Percentiles rank a stretch among this genome's conserved stretches.
Evolutionary conservation across 2,113 vertebrate species (phyloP).

Genomic region (Etheostoma spectabile): DNA sequence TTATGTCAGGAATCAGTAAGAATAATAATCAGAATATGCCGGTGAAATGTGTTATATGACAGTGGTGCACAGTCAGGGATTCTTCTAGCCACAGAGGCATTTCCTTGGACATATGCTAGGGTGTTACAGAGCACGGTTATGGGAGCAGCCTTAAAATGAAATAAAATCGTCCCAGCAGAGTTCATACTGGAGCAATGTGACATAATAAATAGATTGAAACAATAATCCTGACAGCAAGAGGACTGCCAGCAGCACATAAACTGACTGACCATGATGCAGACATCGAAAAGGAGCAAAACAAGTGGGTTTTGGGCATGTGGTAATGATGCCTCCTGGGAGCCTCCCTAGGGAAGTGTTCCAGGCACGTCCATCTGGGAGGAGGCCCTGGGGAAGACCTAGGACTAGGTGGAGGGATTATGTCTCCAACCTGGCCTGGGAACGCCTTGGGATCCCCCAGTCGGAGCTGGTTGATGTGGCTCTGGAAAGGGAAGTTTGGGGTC

Average conservation of each 20-base stretch:
- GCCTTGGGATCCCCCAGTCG: too few relatives aligned
- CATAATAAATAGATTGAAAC: slow-evolving; percentile 13
- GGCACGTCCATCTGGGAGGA: too few relatives aligned
- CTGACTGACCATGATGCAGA: background rate
- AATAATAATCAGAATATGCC: background rate
- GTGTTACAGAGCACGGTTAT: background rate
- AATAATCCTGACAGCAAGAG: background rate
- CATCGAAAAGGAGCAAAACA: background rate
- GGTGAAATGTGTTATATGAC: background rate
- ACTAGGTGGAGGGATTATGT: too few relatives aligned
- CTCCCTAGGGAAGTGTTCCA: too few relatives aligned
- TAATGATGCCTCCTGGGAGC: too few relatives aligned
- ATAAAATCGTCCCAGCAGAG: background rate
- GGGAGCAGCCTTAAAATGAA: background rate
- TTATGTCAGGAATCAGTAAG: too few relatives aligned
- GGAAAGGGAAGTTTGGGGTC: too few relatives aligned
- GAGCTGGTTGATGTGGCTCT: too few relatives aligned
- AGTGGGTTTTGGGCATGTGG: background rate
- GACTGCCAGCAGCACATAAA: slow-evolving; percentile 4
- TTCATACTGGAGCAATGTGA: background rate
- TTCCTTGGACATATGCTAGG: background rate
- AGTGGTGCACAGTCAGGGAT: background rate
- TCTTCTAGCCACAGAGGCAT: background rate
- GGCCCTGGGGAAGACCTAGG: too few relatives aligned
- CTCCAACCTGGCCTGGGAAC: too few relatives aligned